These are phyloP conservation scores for Melolontha melolontha DNA, from an alignment of 2,888 invertebrate species.

Conservation along the genomic window DNA sequence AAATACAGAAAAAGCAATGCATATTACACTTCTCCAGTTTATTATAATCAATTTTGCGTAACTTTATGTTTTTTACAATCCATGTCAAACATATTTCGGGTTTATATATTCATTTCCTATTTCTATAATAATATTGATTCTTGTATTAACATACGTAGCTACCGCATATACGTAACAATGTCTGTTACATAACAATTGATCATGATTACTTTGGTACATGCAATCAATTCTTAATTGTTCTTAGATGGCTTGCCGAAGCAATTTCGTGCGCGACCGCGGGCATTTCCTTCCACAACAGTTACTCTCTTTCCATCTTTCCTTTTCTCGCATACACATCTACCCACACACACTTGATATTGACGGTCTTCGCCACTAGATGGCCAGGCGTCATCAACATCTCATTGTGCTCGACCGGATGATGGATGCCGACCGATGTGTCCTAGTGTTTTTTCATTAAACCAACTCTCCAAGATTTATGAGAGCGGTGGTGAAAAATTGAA, in stretches of 20 bases:
- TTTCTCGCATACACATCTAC: not conserved
- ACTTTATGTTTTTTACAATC: no score
- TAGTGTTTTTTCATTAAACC: conserved; percentile 31
- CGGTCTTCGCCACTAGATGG: conserved; percentile 28
- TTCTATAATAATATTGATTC: no score
- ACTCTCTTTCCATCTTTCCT: not conserved
- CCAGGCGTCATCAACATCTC: conserved; percentile 38
- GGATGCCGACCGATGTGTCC: conserved; percentile 33
- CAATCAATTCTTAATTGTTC: conserved; percentile 29
- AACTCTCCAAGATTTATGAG: conserved; percentile 30
- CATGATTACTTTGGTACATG: conserved; percentile 5
- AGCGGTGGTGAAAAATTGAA: conserved; percentile 30
- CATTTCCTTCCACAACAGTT: conserved; percentile 22
- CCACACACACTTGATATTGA: not conserved
- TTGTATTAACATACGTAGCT: no score
- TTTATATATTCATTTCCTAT: no score
- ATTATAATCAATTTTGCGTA: no score
- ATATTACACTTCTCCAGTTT: no score
- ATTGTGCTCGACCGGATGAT: conserved; percentile 36
- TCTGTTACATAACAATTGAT: conserved; percentile 4
- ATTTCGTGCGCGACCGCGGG: conserved; percentile 14
- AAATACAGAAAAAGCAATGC: no score
- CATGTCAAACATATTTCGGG: no score
- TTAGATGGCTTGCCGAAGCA: conserved; percentile 13
- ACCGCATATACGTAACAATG: not conserved